These are phyloP conservation scores for Myotis planiceps DNA, from an alignment of 2,797 vertebrate species.

Conservation along the genomic window DNA sequence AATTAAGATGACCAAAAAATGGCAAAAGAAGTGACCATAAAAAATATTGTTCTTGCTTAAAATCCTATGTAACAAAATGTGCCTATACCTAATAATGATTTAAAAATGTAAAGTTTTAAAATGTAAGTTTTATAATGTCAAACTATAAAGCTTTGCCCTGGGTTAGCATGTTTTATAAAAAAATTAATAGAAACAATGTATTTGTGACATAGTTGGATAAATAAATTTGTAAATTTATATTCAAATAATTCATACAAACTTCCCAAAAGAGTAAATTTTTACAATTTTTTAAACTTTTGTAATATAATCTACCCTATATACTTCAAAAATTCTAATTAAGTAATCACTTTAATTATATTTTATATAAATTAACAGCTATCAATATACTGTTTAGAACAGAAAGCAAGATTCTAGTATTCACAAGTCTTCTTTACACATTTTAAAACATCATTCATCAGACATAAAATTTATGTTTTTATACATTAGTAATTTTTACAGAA, in stretches of 20 bases:
- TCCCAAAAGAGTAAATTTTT: background rate
- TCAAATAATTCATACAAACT: background rate
- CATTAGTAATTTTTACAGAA: background rate
- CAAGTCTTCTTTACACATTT: background rate
- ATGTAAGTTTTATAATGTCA: background rate
- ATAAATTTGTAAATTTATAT: background rate
- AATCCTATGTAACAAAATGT: background rate
- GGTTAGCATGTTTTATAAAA: background rate
- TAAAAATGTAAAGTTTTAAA: slow-evolving; percentile 31
- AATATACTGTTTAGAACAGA: background rate
- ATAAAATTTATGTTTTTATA: background rate
- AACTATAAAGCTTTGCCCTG: background rate
- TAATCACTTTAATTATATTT: background rate
- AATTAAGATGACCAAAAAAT: background rate
- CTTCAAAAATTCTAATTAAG: background rate
- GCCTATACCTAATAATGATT: background rate
- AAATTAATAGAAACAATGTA: background rate
- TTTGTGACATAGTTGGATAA: background rate
- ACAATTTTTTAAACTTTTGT: background rate
- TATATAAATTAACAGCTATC: background rate
- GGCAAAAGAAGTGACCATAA: background rate
- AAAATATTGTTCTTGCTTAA: background rate
- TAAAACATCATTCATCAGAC: background rate
- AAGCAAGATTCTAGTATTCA: background rate
- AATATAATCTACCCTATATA: background rate